Conservation (phyloP, 2,888 invertebrate genomes). For the Atethmia centrago region DNA sequence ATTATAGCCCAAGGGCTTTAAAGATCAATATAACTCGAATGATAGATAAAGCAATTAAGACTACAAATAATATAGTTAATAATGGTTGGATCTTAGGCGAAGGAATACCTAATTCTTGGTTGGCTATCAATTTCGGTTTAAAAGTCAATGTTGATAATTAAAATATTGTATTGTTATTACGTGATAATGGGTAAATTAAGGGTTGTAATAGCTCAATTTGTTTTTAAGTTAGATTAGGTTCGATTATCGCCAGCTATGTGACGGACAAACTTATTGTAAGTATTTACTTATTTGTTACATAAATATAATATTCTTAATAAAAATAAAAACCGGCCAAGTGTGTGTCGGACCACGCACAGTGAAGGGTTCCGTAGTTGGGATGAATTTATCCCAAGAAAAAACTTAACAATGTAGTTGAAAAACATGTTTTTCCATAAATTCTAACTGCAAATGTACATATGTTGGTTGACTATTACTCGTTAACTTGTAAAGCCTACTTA, state of each 20-base stretch:
- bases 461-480: no score
- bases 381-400: no score
- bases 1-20: neutral
- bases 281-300: no score
- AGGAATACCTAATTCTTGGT: slow-evolving; percentile 3
- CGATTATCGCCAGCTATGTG: neutral
- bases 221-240: neutral
- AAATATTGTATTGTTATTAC: neutral
- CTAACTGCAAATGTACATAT: no score
- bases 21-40: neutral
- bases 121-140: slow-evolving; percentile 14
- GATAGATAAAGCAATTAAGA: slow-evolving; percentile 2
- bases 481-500: no score
- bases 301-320: no score
- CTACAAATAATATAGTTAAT: slow-evolving; percentile 1
- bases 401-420: no score
- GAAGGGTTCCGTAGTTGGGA: no score
- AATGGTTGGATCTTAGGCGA: slow-evolving; percentile 2
- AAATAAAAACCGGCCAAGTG: no score
- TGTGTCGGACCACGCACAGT: no score
- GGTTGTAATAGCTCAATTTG: neutral
- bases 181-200: neutral
- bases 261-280: neutral
- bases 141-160: neutral
- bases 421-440: no score